Percentiles rank a stretch among this genome's conserved stretches.
These are phyloP conservation scores for Colius striatus DNA, from an alignment of 2,113 vertebrate species.

Conservation along the genomic window DNA sequence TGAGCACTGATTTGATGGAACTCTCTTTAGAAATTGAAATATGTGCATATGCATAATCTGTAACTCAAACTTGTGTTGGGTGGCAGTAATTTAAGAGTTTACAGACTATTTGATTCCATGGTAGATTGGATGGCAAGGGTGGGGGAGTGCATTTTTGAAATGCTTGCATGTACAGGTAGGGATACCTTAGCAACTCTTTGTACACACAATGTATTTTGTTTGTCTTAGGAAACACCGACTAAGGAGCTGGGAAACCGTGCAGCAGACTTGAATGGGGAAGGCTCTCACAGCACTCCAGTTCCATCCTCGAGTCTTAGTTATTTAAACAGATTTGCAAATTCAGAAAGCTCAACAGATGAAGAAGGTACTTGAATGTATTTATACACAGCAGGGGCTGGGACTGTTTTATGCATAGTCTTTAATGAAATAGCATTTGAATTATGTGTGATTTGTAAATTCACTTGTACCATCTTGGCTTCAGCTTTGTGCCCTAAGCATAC, in stretches of 20 bases:
- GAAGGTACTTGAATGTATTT: slow-evolving; percentile 82
- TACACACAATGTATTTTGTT: background rate
- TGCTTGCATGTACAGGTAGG: background rate
- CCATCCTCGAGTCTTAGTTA: slow-evolving; percentile 71
- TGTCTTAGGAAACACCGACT: slow-evolving; percentile 92
- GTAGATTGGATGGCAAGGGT: background rate
- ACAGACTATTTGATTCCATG: background rate
- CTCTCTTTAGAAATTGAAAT: background rate
- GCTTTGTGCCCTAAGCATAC: background rate
- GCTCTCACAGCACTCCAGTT: slow-evolving; percentile 74
- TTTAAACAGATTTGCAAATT: slow-evolving; percentile 89
- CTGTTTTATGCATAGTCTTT: background rate
- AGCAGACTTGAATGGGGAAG: slow-evolving; percentile 76
- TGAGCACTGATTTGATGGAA: background rate
- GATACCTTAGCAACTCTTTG: no score
- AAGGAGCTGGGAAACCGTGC: slow-evolving; percentile 89
- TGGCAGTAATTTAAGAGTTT: background rate
- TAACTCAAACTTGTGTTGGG: background rate
- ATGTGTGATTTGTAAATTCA: background rate
- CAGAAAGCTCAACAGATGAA: slow-evolving; percentile 97
- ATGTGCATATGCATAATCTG: rapidly evolving
- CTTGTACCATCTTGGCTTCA: rapidly evolving
- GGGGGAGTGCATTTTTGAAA: background rate
- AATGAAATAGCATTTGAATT: background rate
- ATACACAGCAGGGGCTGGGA: background rate